Evolutionary conservation across 2,888 invertebrate genomes (phyloP).

Genomic region (Glyphotaelius pellucidus): DNA sequence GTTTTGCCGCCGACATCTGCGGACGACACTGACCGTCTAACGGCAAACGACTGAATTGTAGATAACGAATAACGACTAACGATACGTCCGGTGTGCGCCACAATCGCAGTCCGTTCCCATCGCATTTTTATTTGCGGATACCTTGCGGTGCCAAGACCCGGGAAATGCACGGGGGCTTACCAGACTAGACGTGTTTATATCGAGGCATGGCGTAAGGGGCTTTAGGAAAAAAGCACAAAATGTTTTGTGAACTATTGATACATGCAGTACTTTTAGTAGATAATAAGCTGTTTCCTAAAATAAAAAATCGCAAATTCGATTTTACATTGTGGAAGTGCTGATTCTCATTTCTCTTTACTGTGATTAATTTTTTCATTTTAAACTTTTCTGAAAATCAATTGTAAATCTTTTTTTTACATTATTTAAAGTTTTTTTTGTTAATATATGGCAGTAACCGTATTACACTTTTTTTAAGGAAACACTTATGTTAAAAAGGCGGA

Average conservation of each 20-base stretch:
- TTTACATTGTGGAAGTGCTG: too few relatives aligned
- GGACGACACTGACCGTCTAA: constrained; percentile 10
- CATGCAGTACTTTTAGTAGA: too few relatives aligned
- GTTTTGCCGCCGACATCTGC: not conserved
- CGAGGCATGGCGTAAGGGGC: not conserved
- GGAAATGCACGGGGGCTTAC: not conserved
- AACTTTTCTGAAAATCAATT: too few relatives aligned
- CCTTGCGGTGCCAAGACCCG: constrained; percentile 2
- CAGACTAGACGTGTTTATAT: not conserved
- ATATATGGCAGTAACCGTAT: too few relatives aligned
- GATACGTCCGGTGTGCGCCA: constrained; percentile 51
- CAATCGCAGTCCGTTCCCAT: constrained; percentile 36
- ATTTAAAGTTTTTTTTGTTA: too few relatives aligned
- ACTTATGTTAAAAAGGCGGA: too few relatives aligned
- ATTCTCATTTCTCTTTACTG: too few relatives aligned
- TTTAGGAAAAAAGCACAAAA: not conserved
- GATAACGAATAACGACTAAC: constrained; percentile 49
- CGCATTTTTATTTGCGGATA: constrained; percentile 49
- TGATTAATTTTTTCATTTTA: too few relatives aligned
- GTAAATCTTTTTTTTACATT: too few relatives aligned
- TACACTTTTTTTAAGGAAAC: too few relatives aligned
- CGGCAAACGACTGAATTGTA: constrained; percentile 2
- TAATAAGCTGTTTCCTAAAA: too few relatives aligned
- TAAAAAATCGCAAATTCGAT: too few relatives aligned
- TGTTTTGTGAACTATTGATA: not conserved